Conservation (phyloP, 2,797 vertebrate genomes). For the Poecilia velifera region DNA sequence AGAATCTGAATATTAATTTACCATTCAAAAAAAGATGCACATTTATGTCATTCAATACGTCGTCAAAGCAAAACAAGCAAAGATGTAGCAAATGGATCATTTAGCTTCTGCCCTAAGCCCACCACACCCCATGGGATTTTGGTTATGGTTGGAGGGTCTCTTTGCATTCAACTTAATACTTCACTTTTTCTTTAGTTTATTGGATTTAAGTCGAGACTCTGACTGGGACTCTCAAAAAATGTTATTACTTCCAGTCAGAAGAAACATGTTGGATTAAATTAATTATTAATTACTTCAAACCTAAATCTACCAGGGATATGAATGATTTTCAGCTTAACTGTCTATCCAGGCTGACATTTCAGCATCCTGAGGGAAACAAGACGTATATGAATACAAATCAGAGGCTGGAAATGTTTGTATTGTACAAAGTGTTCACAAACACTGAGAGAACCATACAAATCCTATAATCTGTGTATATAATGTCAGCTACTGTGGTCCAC, state of each 20-base stretch:
- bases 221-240: neutral
- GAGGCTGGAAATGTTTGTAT: neutral
- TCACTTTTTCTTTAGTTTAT: neutral
- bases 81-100: too few species aligned
- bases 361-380: neutral
- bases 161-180: neutral
- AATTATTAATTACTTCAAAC: neutral
- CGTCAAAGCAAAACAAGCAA: too few species aligned
- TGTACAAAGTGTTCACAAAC: neutral
- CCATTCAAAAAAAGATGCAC: too few species aligned
- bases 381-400: neutral
- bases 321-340: neutral
- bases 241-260: neutral
- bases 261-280: conserved; percentile 1
- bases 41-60: too few species aligned
- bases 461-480: neutral
- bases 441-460: conserved; percentile 5
- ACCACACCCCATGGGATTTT: too few species aligned
- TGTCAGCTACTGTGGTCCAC: neutral
- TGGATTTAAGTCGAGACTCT: neutral
- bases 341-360: neutral
- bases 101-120: too few species aligned
- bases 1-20: too few species aligned
- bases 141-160: neutral
- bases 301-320: neutral